phyloP scores from a whole-genome alignment of 2,113 vertebrate species.

The Ceyx margarethae region DNA sequence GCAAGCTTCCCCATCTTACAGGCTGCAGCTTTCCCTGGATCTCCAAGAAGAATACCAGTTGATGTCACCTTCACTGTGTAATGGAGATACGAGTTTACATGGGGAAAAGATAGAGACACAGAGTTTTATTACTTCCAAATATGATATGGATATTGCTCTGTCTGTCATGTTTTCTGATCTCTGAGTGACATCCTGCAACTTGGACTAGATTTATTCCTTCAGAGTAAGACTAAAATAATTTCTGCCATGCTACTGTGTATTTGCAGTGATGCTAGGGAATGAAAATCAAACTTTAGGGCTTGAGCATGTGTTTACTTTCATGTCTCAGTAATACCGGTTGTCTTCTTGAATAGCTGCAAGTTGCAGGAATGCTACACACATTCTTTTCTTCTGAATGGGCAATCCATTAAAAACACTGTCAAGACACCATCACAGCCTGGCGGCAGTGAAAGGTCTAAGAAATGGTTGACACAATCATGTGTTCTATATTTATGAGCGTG shows the following conservation, averaged over 20 bases:
- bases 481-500: background rate
- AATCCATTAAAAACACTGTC: background rate
- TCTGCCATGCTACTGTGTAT: background rate
- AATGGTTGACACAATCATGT: background rate
- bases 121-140: background rate
- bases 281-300: background rate
- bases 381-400: background rate
- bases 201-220: background rate
- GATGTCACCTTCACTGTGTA: background rate
- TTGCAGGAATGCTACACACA: fast-evolving
- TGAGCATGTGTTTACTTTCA: fast-evolving
- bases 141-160: background rate
- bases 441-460: background rate
- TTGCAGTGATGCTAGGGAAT: background rate
- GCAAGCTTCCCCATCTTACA: background rate
- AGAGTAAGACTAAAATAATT: background rate
- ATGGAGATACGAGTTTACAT: background rate
- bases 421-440: background rate
- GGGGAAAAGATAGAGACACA: background rate
- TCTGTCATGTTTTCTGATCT: background rate
- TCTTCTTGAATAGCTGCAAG: background rate
- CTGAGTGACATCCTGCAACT: background rate
- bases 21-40: fast-evolving
- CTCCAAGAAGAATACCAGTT: background rate
- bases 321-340: background rate